phyloP scores from a whole-genome alignment of 2,113 vertebrate genomes.

The Eublepharis macularius region DNA sequence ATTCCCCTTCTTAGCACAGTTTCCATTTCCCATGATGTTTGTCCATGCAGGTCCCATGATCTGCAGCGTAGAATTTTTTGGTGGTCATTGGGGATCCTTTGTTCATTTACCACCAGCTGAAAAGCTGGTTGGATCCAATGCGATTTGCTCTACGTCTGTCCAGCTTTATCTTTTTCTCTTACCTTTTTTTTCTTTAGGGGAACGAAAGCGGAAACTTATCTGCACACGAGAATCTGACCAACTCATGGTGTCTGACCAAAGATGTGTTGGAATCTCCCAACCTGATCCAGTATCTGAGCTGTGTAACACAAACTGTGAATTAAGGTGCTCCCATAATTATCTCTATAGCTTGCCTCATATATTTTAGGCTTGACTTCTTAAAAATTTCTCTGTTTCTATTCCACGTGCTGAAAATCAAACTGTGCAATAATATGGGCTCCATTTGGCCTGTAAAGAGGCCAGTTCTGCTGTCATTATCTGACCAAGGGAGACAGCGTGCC shows the following conservation, averaged over 20 bases:
- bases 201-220: constrained; percentile 86
- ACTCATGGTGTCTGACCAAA: constrained; percentile 93
- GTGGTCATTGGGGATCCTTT: not conserved
- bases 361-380: not conserved
- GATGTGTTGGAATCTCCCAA: constrained; percentile 84
- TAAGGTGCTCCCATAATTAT: constrained; percentile 77
- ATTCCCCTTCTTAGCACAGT: too few relatives aligned
- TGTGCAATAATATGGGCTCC: not conserved
- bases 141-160: constrained; percentile 23
- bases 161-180: constrained; percentile 14
- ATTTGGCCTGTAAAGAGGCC: not conserved
- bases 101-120: too few relatives aligned
- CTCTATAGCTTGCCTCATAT: not conserved
- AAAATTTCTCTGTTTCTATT: not conserved
- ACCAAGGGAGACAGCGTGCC: not conserved
- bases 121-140: too few relatives aligned
- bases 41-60: too few relatives aligned
- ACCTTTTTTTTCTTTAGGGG: constrained; percentile 76
- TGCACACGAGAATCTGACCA: constrained; percentile 92
- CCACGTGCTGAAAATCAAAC: not conserved
- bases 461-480: not conserved
- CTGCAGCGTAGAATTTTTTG: not conserved
- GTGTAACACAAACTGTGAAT: constrained; percentile 92
- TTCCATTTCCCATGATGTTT: too few relatives aligned
- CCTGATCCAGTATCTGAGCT: constrained; percentile 84